Evolutionary conservation across 2,797 vertebrate genomes (phyloP), one percentile per base, ranked within the genome.

Genomic region (Ara ararauna): DNA sequence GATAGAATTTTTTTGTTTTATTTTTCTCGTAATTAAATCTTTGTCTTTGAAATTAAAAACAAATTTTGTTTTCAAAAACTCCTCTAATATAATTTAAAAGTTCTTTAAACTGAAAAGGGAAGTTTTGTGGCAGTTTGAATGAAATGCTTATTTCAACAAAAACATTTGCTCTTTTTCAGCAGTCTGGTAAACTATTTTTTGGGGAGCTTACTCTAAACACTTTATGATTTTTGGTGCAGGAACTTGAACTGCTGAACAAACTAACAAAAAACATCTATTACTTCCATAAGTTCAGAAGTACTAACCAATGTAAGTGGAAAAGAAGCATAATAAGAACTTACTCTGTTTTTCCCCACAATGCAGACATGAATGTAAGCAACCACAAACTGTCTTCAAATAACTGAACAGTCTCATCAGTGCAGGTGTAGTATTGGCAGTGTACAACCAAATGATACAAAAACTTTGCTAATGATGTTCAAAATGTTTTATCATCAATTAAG

Each of bases 131-230:
- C 23, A 61, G 8, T 3, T 36, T 73, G 29, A 53, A 66, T 56
- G 2, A 77, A 80, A 51, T 53, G 5, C 19, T 67, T 2, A n/a
- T 91, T 80, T 77, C 21, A 76, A 86, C 29, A 44, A 62, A 44
- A 40, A 5, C 0, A 1, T 16, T 24, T n/a, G 9, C 4, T 60
- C 1, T 11, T 80, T 78, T 72, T 45, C 23, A 77, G 40, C 7
- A 27, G 11, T 77, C 67, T 74, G 11, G 9, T 65, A 68, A 72
- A 21, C 6, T 48, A 21, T 21, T 74, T 83, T 50, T 0, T 0
- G 2, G 5, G 19, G 8, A 54, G 3, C 1, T 65, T 74, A 56
- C 5, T 42, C 13, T 8, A 53, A 66, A 65, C 11, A 0, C 40
- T 62, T 84, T 42, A 13, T 42, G 5, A 21, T 74, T 27, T 65